Evolutionary conservation across 1,140 invertebrate genomes (phyloP).

Genomic region (Panulirus ornatus): DNA sequence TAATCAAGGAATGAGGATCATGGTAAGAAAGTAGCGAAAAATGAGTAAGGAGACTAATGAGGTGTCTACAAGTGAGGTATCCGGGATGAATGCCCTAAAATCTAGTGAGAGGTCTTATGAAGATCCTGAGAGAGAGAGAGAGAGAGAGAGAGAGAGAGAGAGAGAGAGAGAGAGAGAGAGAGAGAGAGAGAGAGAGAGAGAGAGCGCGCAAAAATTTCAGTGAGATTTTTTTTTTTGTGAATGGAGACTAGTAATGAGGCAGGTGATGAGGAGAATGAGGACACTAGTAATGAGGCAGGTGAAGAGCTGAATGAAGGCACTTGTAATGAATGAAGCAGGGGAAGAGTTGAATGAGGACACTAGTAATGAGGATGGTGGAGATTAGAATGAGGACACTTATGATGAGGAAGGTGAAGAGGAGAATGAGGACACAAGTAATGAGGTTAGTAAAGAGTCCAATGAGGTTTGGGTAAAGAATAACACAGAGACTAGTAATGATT

Average conservation of each 20-base stretch:
- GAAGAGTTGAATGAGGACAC: background rate
- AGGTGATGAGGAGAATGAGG: background rate
- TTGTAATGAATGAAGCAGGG: background rate
- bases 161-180: conserved; percentile 16
- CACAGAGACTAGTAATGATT: background rate
- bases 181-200: no score
- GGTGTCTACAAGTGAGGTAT: no score
- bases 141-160: background rate
- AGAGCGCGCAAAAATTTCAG: no score
- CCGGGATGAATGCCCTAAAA: no score
- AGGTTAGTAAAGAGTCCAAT: background rate
- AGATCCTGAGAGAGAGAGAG: background rate
- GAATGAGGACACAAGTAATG: background rate
- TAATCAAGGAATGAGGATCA: no score
- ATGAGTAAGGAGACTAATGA: no score
- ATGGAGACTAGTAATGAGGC: background rate
- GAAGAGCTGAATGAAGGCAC: background rate
- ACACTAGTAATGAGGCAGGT: background rate
- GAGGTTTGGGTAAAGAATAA: background rate
- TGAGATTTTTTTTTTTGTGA: no score
- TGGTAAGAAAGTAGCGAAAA: no score
- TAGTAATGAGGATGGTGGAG: background rate
- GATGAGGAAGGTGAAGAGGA: background rate
- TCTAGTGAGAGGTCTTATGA: background rate
- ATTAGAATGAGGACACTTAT: background rate